Evolutionary conservation across 2,888 invertebrate genomes (phyloP), one percentile per base, ranked within the genome.

Genomic region (Ichneumoninae sp.): DNA sequence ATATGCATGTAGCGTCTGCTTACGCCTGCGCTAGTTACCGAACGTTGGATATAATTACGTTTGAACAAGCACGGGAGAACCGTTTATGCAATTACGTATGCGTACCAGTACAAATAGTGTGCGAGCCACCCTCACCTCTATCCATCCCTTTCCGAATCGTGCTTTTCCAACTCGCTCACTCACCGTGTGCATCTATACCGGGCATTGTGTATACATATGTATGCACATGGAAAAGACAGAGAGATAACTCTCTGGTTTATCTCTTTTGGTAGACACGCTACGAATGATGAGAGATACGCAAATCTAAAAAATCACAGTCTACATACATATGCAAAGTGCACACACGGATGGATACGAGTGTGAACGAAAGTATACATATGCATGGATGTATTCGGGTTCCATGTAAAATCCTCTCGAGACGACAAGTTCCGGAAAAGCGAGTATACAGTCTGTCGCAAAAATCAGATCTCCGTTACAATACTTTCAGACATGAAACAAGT

Each of bases 31-130:
- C 84, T 84, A 79, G 84, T 84, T 84, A 84, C 84, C 71, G 79
- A 79, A 79, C 82, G 82, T 75, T 82, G 82, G 84, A 84, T 84
- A 84, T 84, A 84, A 84, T 84, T 84, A 84, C 84, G 84, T 84
- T 82, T 84, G 82, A 84, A 84, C 84, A 84, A 84, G 84, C 84
- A 75, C 78, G 68, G 66, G 76, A 82, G 75, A 84, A 84, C 82
- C 84, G 84, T 84, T 84, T 84, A 84, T 84, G 84, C 84, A 84
- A 84, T 84, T 84, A 84, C 82, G 82, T 84, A 84, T 84, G 84
- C 84, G 84, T 82, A 82, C 84, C 62, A 84, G 84, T 84, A 47
- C 82, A 82, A 84, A 84, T 84, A 84, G 75, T 82, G 79, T 52
- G 75, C 79, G 76, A 82, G 81, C 60, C 57, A 68, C 40, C 16